These are phyloP conservation scores for Phycodurus eques DNA, from an alignment of 2,113 vertebrate species.

Conservation along the genomic window DNA sequence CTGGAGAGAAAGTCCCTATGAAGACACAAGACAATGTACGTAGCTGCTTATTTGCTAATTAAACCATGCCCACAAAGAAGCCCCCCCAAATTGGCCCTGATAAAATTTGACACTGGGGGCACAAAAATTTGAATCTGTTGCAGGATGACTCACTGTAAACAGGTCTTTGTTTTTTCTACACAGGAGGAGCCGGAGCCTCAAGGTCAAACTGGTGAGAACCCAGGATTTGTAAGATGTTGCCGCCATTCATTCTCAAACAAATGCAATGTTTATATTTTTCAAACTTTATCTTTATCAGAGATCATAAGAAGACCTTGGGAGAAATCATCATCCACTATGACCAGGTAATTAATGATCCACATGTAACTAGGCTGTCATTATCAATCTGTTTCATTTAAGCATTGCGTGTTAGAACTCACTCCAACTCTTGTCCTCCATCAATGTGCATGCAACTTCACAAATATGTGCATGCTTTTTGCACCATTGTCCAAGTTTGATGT, in stretches of 20 bases:
- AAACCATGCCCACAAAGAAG: not conserved
- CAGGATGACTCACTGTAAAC: conserved; percentile 34
- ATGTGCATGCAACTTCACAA: conserved; percentile 6
- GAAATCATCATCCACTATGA: conserved; percentile 77
- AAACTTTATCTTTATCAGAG: conserved; percentile 62
- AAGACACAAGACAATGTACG: conserved; percentile 80
- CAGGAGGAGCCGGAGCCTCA: conserved; percentile 81
- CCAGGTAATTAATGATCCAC: conserved; percentile 68
- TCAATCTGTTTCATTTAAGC: not conserved
- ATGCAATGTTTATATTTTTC: conserved; percentile 8
- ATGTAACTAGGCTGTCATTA: not conserved
- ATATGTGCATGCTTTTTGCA: conserved; percentile 10
- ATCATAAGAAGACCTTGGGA: conserved; percentile 84
- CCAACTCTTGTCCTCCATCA: conserved; percentile 17
- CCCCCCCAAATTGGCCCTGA: not conserved
- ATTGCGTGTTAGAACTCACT: conserved; percentile 26
- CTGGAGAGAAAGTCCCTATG: conserved; percentile 73
- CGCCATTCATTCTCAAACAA: conserved; percentile 7
- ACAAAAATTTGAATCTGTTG: conserved; percentile 1
- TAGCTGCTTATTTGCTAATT: conserved; percentile 1
- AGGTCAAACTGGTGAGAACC: conserved; percentile 69
- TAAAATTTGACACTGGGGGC: not conserved
- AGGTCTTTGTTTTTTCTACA: conserved; percentile 23
- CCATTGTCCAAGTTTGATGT: conserved; percentile 8
- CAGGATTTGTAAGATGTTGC: conserved; percentile 32